These are phyloP conservation scores for Anastrepha ludens DNA, from an alignment of 1,140 invertebrate species.

Conservation along the genomic window DNA sequence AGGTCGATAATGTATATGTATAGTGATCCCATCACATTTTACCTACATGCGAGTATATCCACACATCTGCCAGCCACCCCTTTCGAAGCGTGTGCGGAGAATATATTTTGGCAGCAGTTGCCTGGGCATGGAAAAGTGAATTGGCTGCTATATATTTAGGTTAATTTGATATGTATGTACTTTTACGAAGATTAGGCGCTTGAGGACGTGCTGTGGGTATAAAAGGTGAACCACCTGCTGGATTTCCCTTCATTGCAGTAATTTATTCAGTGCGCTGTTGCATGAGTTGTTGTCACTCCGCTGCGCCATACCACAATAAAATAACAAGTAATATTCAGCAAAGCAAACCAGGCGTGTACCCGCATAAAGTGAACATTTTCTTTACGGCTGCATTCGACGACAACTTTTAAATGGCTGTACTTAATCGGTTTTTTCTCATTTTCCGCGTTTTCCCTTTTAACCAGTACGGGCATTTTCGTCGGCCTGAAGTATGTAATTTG, in stretches of 20 bases:
- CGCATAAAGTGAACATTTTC: constrained; percentile 51
- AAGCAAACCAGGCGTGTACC: constrained; percentile 15
- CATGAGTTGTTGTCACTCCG: not conserved
- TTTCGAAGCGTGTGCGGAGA: not conserved
- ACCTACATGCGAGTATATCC: not conserved
- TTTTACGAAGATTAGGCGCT: too few species aligned
- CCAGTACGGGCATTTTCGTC: not conserved
- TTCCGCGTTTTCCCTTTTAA: not conserved
- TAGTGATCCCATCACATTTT: constrained; percentile 1
- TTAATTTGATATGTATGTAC: too few species aligned
- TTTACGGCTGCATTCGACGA: constrained; percentile 29
- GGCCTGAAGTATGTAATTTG: constrained; percentile 26
- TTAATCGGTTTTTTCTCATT: not conserved
- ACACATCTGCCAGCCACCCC: not conserved
- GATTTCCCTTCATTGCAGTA: constrained; percentile 41
- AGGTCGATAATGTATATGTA: not conserved
- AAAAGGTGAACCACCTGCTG: constrained; percentile 53
- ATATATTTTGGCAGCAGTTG: too few species aligned
- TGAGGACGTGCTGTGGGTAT: constrained; percentile 35
- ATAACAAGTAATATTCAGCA: not conserved
- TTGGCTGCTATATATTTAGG: too few species aligned
- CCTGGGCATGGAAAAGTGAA: too few species aligned
- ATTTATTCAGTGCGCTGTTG: constrained; percentile 39
- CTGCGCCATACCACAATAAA: not conserved
- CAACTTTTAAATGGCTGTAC: not conserved